Evolutionary conservation across 2,888 invertebrate species (phyloP).

Genomic region (Eupithecia inturbata): DNA sequence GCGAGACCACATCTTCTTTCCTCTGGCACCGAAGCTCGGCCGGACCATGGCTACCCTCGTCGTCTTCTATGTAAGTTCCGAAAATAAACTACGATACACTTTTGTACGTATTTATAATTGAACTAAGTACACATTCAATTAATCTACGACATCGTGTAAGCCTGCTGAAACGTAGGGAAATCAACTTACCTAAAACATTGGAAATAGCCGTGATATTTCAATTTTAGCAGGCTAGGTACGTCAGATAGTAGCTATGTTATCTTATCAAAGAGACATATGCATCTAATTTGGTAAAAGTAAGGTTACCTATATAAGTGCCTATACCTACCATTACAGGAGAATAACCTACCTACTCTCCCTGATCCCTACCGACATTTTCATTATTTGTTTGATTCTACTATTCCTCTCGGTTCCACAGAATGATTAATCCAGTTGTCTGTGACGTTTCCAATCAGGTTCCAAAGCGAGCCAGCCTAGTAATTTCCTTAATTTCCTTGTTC

Average conservation of each 20-base stretch:
- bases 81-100: neutral
- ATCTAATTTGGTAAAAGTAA: too few relatives aligned
- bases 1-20: slow-evolving; percentile 94
- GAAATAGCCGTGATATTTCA: too few relatives aligned
- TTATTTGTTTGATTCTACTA: neutral
- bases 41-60: slow-evolving; percentile 59
- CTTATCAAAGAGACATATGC: too few relatives aligned
- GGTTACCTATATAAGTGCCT: too few relatives aligned
- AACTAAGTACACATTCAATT: too few relatives aligned
- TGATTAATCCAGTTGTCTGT: slow-evolving; percentile 3
- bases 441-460: slow-evolving; percentile 5
- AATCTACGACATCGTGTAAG: neutral
- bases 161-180: neutral
- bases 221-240: too few relatives aligned
- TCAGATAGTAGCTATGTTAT: too few relatives aligned
- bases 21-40: slow-evolving; percentile 76
- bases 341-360: neutral
- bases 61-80: slow-evolving; percentile 71
- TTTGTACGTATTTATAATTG: neutral
- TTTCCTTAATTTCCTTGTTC: slow-evolving; percentile 20
- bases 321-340: too few relatives aligned
- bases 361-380: neutral
- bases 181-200: too few relatives aligned
- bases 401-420: neutral
- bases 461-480: slow-evolving; percentile 10